A percentile compares a stretch with the other conserved stretches of the same genome.
Evolutionary conservation across 2,797 vertebrate genomes (phyloP).

Genomic region (Varecia variegata): DNA sequence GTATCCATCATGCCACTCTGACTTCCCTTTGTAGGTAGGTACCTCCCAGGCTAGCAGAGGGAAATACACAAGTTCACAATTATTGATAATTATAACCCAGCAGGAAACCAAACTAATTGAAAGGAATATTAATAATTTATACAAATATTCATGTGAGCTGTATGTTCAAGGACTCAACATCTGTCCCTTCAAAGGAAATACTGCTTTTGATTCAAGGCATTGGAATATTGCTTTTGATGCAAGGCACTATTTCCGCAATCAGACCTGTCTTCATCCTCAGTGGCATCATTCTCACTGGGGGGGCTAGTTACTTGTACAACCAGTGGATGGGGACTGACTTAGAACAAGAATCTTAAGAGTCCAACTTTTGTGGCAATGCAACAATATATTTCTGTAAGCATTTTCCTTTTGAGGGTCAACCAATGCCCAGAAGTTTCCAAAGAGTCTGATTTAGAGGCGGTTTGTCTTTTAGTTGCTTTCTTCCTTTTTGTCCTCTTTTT

Average conservation of each 20-base stretch:
- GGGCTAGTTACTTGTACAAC: not conserved
- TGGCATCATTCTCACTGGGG: not conserved
- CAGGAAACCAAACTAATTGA: not conserved
- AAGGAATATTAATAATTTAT: not conserved
- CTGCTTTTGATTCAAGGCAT: not conserved
- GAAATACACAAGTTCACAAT: not conserved
- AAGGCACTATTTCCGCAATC: not conserved
- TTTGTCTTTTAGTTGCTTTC: not conserved
- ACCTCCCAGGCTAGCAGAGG: not conserved
- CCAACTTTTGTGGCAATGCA: not conserved
- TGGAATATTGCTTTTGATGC: not conserved
- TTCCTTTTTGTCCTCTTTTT: not conserved
- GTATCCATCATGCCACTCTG: not conserved
- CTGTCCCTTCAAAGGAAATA: not conserved
- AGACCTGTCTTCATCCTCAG: not conserved
- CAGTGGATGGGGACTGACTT: not conserved
- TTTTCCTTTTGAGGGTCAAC: not conserved
- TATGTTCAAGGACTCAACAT: not conserved
- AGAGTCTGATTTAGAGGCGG: not conserved
- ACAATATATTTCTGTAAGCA: not conserved
- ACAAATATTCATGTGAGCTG: not conserved
- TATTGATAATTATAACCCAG: not conserved
- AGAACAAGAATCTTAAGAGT: not conserved
- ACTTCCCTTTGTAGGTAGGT: not conserved
- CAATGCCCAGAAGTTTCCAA: not conserved